Conservation (phyloP, 2,113 vertebrate genomes). For the Pan paniscus region DNA sequence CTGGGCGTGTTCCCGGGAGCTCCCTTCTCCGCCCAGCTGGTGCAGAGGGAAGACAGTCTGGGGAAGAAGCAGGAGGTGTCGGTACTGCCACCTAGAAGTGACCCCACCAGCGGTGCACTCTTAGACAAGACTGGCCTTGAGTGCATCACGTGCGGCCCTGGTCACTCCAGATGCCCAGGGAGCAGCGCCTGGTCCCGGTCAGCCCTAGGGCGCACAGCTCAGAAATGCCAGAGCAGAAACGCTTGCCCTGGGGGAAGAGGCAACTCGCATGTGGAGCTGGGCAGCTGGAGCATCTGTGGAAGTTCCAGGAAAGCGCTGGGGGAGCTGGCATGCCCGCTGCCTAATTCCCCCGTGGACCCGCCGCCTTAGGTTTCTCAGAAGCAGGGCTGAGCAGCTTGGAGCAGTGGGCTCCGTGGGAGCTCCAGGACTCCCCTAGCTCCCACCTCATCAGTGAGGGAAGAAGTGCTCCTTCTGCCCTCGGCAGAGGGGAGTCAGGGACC, state of each 20-base stretch:
- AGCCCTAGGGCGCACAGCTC: not conserved
- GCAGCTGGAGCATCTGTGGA: accelerated
- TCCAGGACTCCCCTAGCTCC: not conserved
- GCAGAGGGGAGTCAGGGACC: accelerated
- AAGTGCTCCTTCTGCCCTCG: not conserved
- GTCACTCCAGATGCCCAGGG: not conserved
- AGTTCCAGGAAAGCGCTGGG: not conserved
- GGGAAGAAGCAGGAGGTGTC: not conserved
- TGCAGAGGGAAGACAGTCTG: not conserved
- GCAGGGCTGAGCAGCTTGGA: not conserved
- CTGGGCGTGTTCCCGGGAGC: accelerated
- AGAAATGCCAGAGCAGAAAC: not conserved
- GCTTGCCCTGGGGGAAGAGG: accelerated
- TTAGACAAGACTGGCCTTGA: not conserved
- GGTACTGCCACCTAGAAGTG: not conserved
- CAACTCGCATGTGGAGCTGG: not conserved
- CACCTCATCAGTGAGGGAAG: accelerated
- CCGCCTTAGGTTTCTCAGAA: not conserved
- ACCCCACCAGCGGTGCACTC: accelerated
- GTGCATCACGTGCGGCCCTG: not conserved
- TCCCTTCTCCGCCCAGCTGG: not conserved
- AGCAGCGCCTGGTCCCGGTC: not conserved
- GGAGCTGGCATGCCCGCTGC: too few relatives aligned
- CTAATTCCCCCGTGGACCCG: not conserved
- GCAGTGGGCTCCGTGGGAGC: not conserved